Base-by-base conservation (phyloP, 2,888 invertebrate genomes). In the Muschampia plurimacula region DNA sequence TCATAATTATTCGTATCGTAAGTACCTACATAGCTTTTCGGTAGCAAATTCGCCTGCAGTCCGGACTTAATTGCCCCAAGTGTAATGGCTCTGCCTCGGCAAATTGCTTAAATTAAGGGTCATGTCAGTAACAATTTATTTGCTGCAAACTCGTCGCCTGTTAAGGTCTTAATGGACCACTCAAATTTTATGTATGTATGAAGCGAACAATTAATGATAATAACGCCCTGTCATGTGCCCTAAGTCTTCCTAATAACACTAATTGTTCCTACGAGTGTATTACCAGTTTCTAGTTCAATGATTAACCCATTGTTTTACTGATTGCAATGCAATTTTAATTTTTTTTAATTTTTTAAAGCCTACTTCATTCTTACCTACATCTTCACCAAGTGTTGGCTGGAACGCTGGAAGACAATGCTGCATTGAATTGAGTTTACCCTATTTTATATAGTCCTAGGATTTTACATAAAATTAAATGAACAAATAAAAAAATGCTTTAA, bases 91-190 rank as follows among this genome's bases (percentile, higher is more conserved):
- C 52, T 77, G 77, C 79, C 82, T 65, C 65, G 65, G 85, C 85
- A 88, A 89, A 89, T 89, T 88, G 87, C 82, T 84, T 79, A 82
- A 87, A 89, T 90, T 86, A 88, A 84, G 80, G 82, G 88, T 84
- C 77, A 85, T 82, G 28, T 59, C 84, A 85, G 83, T 82, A 87
- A 88, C 88, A 87, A 86, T 86, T 85, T 81, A 82, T 78, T 75
- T 72, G 39, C 80, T 80, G 62, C 39, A 13, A 59, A 39, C 80
- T 77, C 76, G 80, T 32, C 65, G 65, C 65, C 49, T 65, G 65
- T 65, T 49, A 28, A 49, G 28, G 46, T 10, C 44, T 44, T 64
- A 64, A 64, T 64, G 63, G 63, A 41, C 63, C 65, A 32, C 65
- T 65, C 49, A 65, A 65, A 32, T 65, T 22, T 22, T 22, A 22